These are phyloP conservation scores for Microchrysa polita DNA, from an alignment of 2,888 invertebrate genomes.

Conservation along the genomic window DNA sequence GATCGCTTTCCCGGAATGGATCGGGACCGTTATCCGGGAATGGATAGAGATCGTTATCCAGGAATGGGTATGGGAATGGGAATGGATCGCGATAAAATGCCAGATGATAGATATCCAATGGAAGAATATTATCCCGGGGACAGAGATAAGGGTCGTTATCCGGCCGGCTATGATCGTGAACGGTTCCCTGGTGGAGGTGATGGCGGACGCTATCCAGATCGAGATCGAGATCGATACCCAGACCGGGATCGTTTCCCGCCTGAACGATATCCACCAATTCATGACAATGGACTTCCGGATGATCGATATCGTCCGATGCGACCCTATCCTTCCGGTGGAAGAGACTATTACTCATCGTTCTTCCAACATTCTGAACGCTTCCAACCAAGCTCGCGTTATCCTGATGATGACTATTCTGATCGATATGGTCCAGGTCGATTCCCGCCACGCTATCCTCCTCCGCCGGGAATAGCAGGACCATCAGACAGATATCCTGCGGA, in stretches of 20 bases:
- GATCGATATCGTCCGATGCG: constrained; percentile 26
- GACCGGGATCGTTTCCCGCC: constrained; percentile 32
- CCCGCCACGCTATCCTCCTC: constrained; percentile 57
- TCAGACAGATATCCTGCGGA: not conserved
- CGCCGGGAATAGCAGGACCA: constrained; percentile 17
- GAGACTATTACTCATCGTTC: constrained; percentile 51
- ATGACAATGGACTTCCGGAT: constrained; percentile 45
- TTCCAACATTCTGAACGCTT: constrained; percentile 52
- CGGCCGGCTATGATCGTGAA: constrained; percentile 59
- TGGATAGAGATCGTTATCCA: constrained; percentile 57
- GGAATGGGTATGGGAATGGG: constrained; percentile 54
- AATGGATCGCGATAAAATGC: constrained; percentile 62
- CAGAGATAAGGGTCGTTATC: constrained; percentile 63
- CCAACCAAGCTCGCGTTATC: constrained; percentile 52
- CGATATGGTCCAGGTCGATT: constrained; percentile 60
- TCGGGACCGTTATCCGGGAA: constrained; percentile 60
- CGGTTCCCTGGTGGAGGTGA: constrained; percentile 52
- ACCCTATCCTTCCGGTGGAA: constrained; percentile 48
- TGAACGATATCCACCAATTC: constrained; percentile 45
- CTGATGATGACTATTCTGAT: constrained; percentile 51
- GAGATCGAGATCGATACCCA: constrained; percentile 57
- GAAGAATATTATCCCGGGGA: constrained; percentile 47
- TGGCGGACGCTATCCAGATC: constrained; percentile 55
- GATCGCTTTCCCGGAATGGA: constrained; percentile 56
- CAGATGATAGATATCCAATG: constrained; percentile 65